phyloP scores from a whole-genome alignment of 2,888 invertebrate species.

The Hesperia comma region DNA sequence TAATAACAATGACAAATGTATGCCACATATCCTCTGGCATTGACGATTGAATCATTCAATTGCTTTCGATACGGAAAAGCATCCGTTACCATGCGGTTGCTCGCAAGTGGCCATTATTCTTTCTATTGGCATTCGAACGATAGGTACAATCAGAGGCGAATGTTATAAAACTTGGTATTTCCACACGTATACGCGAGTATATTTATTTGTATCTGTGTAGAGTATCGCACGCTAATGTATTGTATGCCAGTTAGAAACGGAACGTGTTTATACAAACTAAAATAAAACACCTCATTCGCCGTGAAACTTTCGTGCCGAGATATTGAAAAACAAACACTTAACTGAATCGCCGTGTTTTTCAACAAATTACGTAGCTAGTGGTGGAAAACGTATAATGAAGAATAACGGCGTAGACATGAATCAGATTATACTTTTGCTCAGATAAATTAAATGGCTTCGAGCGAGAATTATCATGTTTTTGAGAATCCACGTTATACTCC shows the following conservation, averaged over 20 bases:
- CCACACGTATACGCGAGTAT: neutral
- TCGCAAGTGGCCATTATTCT: neutral
- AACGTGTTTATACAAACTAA: slow-evolving; percentile 18
- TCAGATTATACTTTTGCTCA: slow-evolving; percentile 63
- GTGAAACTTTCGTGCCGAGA: slow-evolving; percentile 40
- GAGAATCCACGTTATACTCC: slow-evolving; percentile 36
- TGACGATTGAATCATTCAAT: slow-evolving; percentile 2
- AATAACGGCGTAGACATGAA: slow-evolving; percentile 68
- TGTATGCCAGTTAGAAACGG: slow-evolving; percentile 17
- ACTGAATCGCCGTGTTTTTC: slow-evolving; percentile 61
- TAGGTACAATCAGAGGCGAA: neutral
- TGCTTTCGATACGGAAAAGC: neutral
- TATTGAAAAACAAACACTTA: slow-evolving; percentile 52
- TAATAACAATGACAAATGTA: slow-evolving; percentile 5
- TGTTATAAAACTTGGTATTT: neutral
- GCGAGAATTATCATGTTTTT: slow-evolving; percentile 70
- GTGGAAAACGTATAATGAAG: slow-evolving; percentile 56
- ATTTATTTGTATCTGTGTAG: neutral
- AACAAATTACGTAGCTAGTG: slow-evolving; percentile 59
- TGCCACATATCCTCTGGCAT: neutral
- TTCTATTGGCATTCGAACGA: neutral
- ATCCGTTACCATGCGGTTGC: neutral
- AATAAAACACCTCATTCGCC: slow-evolving; percentile 30
- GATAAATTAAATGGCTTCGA: slow-evolving; percentile 66
- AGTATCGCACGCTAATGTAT: slow-evolving; percentile 10